Conservation (phyloP, 2,113 vertebrate species). For the Elephas maximus region DNA sequence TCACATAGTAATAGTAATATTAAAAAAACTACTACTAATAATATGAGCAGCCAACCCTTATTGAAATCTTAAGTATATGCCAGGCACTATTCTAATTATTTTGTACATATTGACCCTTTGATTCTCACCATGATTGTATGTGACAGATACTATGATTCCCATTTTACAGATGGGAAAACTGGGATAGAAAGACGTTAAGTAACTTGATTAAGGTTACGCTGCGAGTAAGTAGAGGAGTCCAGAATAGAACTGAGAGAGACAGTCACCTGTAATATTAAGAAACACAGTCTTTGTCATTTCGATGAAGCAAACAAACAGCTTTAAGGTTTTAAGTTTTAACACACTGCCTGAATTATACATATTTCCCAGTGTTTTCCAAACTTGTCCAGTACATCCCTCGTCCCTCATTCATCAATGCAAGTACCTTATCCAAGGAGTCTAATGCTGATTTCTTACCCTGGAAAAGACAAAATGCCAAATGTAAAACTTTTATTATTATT, state of each 20-base stretch:
- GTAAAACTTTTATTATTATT: slow-evolving; percentile 9
- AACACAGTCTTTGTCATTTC: background rate
- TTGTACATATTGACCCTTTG: background rate
- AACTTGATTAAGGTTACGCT: slow-evolving; percentile 26
- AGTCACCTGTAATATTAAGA: background rate
- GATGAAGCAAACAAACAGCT: background rate
- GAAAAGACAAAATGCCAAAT: slow-evolving; percentile 53
- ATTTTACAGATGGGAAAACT: background rate
- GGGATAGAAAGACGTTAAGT: background rate
- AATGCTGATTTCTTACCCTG: background rate
- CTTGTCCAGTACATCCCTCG: background rate
- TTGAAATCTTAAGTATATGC: background rate
- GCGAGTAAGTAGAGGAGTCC: background rate
- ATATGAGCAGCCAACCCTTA: slow-evolving; percentile 39
- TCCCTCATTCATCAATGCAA: background rate
- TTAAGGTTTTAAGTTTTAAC: slow-evolving; percentile 21
- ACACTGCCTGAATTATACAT: background rate
- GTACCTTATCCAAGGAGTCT: background rate
- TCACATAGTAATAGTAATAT: background rate
- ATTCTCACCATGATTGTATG: background rate
- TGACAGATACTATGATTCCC: background rate
- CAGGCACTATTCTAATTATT: slow-evolving; percentile 14
- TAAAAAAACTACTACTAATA: background rate
- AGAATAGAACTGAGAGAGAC: slow-evolving; percentile 31
- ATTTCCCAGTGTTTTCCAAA: slow-evolving; percentile 27